phyloP scores from a whole-genome alignment of 2,888 invertebrate species.

The Panzeria rudis region DNA sequence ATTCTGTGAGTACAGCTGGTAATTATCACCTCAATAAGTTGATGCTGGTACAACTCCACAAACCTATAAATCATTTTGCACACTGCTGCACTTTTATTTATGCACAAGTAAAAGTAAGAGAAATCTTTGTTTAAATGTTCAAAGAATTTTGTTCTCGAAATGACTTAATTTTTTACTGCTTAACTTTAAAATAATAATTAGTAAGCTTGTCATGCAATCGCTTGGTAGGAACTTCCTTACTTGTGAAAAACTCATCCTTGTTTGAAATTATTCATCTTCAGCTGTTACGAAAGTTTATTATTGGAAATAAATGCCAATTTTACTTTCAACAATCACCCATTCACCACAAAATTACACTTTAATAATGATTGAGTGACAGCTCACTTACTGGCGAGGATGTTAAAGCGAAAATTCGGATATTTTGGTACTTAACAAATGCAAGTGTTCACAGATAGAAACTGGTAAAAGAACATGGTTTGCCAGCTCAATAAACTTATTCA shows the following conservation, averaged over 20 bases:
- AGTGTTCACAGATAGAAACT: not conserved
- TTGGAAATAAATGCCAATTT: constrained; percentile 51
- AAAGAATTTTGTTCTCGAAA: not conserved
- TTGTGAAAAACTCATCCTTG: not conserved
- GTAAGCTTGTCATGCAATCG: not conserved
- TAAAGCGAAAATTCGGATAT: no score
- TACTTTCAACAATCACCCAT: constrained; percentile 25
- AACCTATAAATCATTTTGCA: not conserved
- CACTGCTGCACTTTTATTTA: not conserved
- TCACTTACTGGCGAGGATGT: constrained; percentile 5
- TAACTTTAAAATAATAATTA: not conserved
- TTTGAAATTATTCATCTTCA: constrained; percentile 18
- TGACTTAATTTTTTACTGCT: not conserved
- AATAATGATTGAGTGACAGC: constrained; percentile 68
- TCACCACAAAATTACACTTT: constrained; percentile 59
- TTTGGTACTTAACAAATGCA: not conserved
- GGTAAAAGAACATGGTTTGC: not conserved
- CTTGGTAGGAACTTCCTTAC: not conserved
- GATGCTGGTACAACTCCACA: not conserved
- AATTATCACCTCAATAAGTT: not conserved
- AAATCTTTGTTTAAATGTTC: not conserved
- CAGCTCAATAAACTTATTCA: not conserved
- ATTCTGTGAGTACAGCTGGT: not conserved
- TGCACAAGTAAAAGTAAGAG: not conserved
- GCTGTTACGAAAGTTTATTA: constrained; percentile 22